Conservation (phyloP, 2,113 vertebrate genomes). For the Neodontobutis hainanensis region DNA sequence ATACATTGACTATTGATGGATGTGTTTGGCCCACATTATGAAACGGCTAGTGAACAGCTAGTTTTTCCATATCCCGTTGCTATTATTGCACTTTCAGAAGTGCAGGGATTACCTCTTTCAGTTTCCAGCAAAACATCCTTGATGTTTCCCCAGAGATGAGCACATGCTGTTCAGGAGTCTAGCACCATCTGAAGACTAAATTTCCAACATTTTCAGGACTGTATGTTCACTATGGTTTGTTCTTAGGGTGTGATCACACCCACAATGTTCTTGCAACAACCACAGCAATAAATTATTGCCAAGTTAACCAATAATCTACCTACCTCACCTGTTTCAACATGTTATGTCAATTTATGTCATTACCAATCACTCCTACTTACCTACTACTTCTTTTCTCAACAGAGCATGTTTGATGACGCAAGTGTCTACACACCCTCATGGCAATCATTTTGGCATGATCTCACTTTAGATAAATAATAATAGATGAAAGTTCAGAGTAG, state of each 20-base stretch:
- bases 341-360: background rate
- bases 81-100: conserved; percentile 64
- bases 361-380: background rate
- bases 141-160: conserved; percentile 55
- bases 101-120: conserved; percentile 69
- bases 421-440: conserved; percentile 41
- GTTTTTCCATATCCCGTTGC: conserved; percentile 47
- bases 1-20: too few relatives aligned
- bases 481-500: background rate
- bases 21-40: conserved; percentile 6
- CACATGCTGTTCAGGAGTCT: conserved; percentile 63
- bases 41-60: conserved; percentile 31
- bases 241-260: background rate
- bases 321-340: conserved; percentile 15
- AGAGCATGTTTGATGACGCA: conserved; percentile 31
- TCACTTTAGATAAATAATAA: background rate
- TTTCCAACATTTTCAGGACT: too few relatives aligned
- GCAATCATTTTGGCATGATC: background rate
- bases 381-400: conserved; percentile 26
- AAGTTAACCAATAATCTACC: background rate
- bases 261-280: background rate
- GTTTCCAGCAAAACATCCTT: conserved; percentile 78
- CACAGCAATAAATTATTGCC: background rate
- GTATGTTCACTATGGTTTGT: background rate
- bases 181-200: conserved; percentile 41